A percentile compares a stretch with the other conserved stretches of the same genome.
These are phyloP conservation scores for Perizoma affinitatum DNA, from an alignment of 2,888 invertebrate genomes.

Conservation along the genomic window DNA sequence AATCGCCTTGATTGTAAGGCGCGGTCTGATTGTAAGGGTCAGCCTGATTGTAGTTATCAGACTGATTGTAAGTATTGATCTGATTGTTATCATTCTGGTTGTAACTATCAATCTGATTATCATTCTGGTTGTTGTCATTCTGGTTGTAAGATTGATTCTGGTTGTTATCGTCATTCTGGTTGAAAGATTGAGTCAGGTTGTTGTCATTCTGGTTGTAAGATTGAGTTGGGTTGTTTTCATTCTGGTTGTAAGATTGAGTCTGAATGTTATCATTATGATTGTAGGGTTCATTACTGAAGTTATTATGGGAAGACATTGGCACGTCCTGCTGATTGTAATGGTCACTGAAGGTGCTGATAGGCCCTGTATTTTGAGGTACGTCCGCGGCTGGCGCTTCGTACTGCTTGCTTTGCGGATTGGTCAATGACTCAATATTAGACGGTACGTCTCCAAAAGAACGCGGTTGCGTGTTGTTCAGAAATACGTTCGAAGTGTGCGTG, in stretches of 20 bases:
- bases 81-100: constrained; percentile 10
- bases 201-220: constrained; percentile 23
- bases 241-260: constrained; percentile 9
- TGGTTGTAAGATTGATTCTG: constrained; percentile 23
- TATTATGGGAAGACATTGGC: constrained; percentile 8
- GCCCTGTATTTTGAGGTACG: background rate
- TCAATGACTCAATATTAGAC: constrained; percentile 15
- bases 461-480: constrained; percentile 59
- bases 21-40: constrained; percentile 22
- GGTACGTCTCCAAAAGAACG: constrained; percentile 70
- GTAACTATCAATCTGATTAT: background rate
- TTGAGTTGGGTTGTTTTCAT: constrained; percentile 26
- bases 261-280: constrained; percentile 27
- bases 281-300: constrained; percentile 14
- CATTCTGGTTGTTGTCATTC: background rate
- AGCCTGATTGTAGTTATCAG: constrained; percentile 8
- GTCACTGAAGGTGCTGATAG: constrained; percentile 16
- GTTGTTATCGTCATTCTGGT: constrained; percentile 15
- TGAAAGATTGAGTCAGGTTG: constrained; percentile 19
- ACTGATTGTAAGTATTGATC: constrained; percentile 7
- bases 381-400: constrained; percentile 1
- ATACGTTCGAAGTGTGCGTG: constrained; percentile 48
- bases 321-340: constrained; percentile 21
- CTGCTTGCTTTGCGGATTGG: constrained; percentile 17
- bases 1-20: constrained; percentile 9